Evolutionary conservation across 2,797 vertebrate genomes (phyloP), one percentile per base, ranked within the genome.

Genomic region (Esox masquinongy): DNA sequence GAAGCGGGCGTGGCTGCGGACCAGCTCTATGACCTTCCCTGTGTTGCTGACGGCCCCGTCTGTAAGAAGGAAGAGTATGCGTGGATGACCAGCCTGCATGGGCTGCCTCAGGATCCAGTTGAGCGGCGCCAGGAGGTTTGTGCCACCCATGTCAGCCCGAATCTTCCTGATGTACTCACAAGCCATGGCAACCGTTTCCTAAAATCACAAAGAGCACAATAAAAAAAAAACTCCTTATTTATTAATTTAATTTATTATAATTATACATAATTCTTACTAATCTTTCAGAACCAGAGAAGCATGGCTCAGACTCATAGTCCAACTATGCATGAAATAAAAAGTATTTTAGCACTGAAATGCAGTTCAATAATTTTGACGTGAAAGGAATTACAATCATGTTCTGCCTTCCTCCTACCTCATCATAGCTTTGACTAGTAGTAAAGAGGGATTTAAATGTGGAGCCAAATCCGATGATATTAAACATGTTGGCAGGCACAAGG

Each of bases 381-480:
- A 22, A 36, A 68, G 67, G 14, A 36, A 14, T 31, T 39, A 50
- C n/a, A 61, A 0, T 26, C 3, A 64, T 43, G 11, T 11, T 68
- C 43, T 26, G 66, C 56, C 31, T 11, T 22, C 73, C 66, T 70
- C 82, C 77, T 92, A 99, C 97, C 96, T 98, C 97, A 31, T 91
- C 92, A 4, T 98, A 99, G 82, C 75, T 88, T 88, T 94, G 96
- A 78, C 97, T 99, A 89, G 91, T 93, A 68, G 96, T 90, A 78
- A 99, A 98, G 8, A 97, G 88, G 0, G 94, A 91, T 88, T 95
- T 97, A 87, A 97, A 98, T 0, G 95, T 95, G 0, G 97, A 96
- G 75, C 97, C 97, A 9, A 99, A 99, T 22, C 95, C 93, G 0
- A 99, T 76, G 78, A 99, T 7, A 8, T 99, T 99, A 92, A 99